These are phyloP conservation scores for Leucozona laternaria DNA, from an alignment of 2,888 invertebrate genomes.

Conservation along the genomic window DNA sequence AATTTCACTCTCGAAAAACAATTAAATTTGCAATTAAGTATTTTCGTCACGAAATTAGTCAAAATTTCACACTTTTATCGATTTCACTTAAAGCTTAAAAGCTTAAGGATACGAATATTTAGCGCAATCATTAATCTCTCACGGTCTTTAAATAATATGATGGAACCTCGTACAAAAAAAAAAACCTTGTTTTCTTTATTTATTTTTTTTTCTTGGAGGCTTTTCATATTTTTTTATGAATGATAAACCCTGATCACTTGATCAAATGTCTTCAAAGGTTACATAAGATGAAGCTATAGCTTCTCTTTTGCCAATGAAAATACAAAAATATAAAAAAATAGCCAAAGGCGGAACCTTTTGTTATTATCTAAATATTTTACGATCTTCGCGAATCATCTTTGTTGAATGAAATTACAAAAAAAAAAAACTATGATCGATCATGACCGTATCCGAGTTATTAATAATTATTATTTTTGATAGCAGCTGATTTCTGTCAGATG, in stretches of 20 bases:
- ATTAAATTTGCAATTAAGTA: background rate
- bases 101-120: background rate
- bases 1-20: constrained; percentile 5
- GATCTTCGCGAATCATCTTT: constrained; percentile 10
- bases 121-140: background rate
- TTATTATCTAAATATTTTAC: constrained; percentile 7
- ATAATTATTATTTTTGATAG: constrained; percentile 36
- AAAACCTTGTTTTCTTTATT: background rate
- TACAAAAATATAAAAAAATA: background rate
- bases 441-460: background rate
- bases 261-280: background rate
- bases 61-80: constrained; percentile 13
- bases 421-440: constrained; percentile 11
- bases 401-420: background rate
- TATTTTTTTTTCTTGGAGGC: background rate
- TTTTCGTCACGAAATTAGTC: background rate
- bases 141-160: too few relatives aligned
- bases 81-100: background rate
- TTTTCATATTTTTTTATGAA: constrained; percentile 2
- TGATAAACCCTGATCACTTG: constrained; percentile 12
- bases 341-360: constrained; percentile 12
- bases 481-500: constrained; percentile 35
- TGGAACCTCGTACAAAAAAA: background rate
- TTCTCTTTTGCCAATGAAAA: constrained; percentile 6
- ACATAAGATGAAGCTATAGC: constrained; percentile 17